Evolutionary conservation across 2,113 vertebrate genomes (phyloP), one percentile per base, ranked within the genome.

Genomic region (Clarias magur): DNA sequence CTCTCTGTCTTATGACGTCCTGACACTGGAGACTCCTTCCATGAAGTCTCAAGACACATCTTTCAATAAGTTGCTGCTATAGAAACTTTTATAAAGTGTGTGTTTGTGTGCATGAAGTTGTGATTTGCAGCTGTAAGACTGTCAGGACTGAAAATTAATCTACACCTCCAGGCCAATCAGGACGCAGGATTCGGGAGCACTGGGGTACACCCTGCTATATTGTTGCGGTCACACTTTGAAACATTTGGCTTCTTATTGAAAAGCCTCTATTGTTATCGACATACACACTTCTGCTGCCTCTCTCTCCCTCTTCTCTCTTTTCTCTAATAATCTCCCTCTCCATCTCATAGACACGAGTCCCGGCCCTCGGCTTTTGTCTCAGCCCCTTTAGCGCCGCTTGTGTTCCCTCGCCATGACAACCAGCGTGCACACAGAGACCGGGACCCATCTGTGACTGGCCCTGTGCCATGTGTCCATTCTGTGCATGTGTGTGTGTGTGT

Each of bases 381-480:
- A 30, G 79, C 54, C 19, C 65, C 78, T 70, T 88, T 81, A 90
- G 60, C 76, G 84, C 82, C 65, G 84, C 89, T 88, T 88, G 89
- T 90, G 85, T 68, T 88, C 85, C 34, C 86, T 88, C 70, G 9
- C 87, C 85, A 87, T 90, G 89, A 72, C 87, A 85, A 87, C 87
- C 76, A 83, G 67, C 87, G 63, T 59, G 42, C 83, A 65, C 63
- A 68, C 81, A 63, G 80, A 84, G 82, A 59, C 79, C 84, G 80
- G 89, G 82, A 75, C 87, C 89, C 89, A 90, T 90, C 89, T 90
- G 89, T 90, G 89, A 87, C 82, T 86, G 87, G 85, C 83, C 76
- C 86, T 87, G 85, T 87, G 89, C 87, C 89, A 90, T 90, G 89
- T 88, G 89, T 87, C 86, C 81, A 34, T 80, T 34, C 30, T 85